Percentiles rank a stretch among this genome's conserved stretches.
phyloP scores from a whole-genome alignment of 2,113 vertebrate genomes.

The Caranx ignobilis region DNA sequence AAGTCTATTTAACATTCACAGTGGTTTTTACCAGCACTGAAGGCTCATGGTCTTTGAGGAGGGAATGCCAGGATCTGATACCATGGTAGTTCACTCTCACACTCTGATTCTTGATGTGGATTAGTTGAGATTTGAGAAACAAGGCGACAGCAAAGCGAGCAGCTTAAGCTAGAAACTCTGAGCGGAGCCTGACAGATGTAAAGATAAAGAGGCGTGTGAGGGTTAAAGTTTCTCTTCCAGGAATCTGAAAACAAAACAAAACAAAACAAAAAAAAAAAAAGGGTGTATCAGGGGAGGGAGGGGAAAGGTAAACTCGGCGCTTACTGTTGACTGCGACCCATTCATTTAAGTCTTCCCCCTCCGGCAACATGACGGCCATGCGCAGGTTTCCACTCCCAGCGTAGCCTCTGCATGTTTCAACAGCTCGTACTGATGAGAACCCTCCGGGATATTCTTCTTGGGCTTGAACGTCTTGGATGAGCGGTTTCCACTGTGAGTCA shows the following conservation, averaged over 20 bases:
- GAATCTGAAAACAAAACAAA: neutral
- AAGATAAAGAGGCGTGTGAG: neutral
- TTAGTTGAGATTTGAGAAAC: slow-evolving; percentile 26
- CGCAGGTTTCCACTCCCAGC: slow-evolving; percentile 93
- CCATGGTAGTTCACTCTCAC: slow-evolving; percentile 24
- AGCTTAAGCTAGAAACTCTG: neutral
- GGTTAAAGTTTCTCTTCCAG: neutral
- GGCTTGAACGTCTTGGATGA: slow-evolving; percentile 97
- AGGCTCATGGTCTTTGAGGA: slow-evolving; percentile 27
- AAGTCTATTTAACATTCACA: slow-evolving; percentile 70
- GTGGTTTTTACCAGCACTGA: slow-evolving; percentile 37
- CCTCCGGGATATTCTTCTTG: slow-evolving; percentile 97
- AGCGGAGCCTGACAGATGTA: neutral
- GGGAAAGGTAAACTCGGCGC: slow-evolving; percentile 50
- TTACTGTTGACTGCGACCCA: slow-evolving; percentile 98
- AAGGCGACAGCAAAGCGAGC: neutral
- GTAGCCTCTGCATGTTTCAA: slow-evolving; percentile 96
- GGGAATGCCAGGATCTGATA: slow-evolving; percentile 46
- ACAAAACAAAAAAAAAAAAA: neutral
- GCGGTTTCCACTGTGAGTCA: slow-evolving; percentile 87
- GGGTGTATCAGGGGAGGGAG: neutral
- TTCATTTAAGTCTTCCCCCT: slow-evolving; percentile 96
- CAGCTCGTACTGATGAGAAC: slow-evolving; percentile 96
- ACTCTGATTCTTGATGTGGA: slow-evolving; percentile 23
- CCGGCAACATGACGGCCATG: slow-evolving; percentile 94